phyloP scores from a whole-genome alignment of 2,888 invertebrate species.

The Oscheius sp. region DNA sequence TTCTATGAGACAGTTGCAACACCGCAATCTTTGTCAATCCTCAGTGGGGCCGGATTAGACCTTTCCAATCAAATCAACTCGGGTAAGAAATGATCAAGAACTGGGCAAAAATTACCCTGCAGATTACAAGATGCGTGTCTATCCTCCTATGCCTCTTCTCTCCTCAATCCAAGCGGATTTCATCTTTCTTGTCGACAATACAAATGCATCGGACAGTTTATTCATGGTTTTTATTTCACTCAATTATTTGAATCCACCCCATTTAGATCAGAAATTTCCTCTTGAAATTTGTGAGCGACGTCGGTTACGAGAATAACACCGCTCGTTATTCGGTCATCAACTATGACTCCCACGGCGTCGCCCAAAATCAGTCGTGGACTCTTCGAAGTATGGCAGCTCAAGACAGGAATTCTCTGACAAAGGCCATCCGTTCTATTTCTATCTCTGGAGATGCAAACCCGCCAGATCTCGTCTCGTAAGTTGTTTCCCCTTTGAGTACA shows the following conservation, averaged over 20 bases:
- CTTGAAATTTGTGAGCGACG: neutral
- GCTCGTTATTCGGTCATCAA: constrained; percentile 7
- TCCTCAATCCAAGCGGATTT: constrained; percentile 17
- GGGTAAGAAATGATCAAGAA: constrained; percentile 15
- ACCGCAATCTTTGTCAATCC: constrained; percentile 28
- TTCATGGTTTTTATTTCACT: neutral
- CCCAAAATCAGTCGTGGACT: constrained; percentile 15
- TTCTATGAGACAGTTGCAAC: constrained; percentile 38
- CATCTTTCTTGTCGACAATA: constrained; percentile 34
- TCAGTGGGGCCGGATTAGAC: constrained; percentile 30
- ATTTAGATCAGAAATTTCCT: constrained; percentile 26
- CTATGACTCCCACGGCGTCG: constrained; percentile 11
- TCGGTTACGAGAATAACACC: neutral
- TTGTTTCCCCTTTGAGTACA: neutral
- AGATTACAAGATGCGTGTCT: constrained; percentile 45
- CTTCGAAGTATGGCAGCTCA: neutral
- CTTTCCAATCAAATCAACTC: constrained; percentile 35
- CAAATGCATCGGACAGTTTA: neutral
- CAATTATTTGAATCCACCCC: neutral
- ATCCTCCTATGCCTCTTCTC: constrained; percentile 34
- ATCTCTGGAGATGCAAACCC: neutral
- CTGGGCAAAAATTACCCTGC: neutral
- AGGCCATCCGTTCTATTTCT: neutral
- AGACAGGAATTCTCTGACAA: neutral
- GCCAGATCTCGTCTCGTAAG: constrained; percentile 16